phyloP scores from a whole-genome alignment of 2,113 vertebrate species.

The Athene noctua region DNA sequence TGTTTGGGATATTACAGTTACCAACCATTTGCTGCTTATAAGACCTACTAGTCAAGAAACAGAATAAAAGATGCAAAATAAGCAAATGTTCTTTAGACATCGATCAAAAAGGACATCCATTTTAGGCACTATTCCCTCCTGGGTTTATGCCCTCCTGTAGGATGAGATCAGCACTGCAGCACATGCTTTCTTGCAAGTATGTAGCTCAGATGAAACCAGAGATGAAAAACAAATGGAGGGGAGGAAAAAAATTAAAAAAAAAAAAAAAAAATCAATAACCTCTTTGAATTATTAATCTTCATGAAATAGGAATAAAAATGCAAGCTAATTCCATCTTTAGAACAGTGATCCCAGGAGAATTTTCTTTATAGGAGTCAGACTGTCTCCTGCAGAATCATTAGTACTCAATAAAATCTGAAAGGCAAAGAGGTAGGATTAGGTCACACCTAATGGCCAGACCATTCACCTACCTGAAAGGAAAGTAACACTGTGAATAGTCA shows the following conservation, averaged over 20 bases:
- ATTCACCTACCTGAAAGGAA: neutral
- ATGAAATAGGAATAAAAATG: constrained; percentile 35
- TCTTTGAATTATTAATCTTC: constrained; percentile 55
- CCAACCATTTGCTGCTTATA: neutral
- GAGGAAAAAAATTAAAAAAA: neutral
- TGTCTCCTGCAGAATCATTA: neutral
- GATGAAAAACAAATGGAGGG: constrained; percentile 11
- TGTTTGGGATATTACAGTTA: neutral
- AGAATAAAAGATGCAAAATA: neutral
- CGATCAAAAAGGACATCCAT: neutral
- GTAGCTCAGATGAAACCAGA: constrained; percentile 4
- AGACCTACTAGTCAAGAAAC: neutral
- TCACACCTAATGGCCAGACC: neutral
- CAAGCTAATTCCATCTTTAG: constrained; percentile 10
- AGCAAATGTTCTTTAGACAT: neutral
- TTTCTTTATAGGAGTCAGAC: neutral
- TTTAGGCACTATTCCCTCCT: neutral
- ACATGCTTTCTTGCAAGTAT: neutral
- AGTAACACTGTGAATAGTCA: neutral
- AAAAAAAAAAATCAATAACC: constrained; percentile 38
- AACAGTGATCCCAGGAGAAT: neutral
- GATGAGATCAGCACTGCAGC: neutral
- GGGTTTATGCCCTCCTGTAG: neutral
- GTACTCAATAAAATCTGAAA: neutral
- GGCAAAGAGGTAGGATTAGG: neutral